phyloP scores from a whole-genome alignment of 2,797 vertebrate genomes.

The Mormyrus hasselquistii region DNA sequence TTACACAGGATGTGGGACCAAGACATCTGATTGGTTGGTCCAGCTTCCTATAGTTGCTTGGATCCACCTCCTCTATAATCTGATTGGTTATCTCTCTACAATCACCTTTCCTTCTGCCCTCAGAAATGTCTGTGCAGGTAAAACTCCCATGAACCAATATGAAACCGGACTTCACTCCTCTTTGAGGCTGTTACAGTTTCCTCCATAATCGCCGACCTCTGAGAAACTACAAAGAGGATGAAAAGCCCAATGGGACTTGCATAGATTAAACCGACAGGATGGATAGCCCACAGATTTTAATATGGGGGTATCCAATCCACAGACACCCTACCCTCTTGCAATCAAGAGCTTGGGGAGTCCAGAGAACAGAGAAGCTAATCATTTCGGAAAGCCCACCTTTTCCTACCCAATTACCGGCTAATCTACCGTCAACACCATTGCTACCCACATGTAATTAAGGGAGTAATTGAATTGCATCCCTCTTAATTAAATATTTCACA shows the following conservation, averaged over 20 bases:
- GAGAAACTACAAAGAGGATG: not conserved
- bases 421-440: constrained; percentile 62
- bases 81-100: not conserved
- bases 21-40: not conserved
- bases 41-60: not conserved
- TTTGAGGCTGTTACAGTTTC: not conserved
- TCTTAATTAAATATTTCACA: constrained; percentile 74
- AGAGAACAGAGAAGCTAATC: constrained; percentile 57
- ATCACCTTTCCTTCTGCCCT: not conserved
- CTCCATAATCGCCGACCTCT: not conserved
- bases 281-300: not conserved
- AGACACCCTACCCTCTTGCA: not conserved
- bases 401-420: constrained; percentile 62
- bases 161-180: not conserved
- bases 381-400: constrained; percentile 68
- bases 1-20: not conserved
- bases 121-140: not conserved
- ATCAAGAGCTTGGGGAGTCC: constrained; percentile 36
- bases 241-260: not conserved
- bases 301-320: not conserved
- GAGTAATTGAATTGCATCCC: constrained; percentile 71
- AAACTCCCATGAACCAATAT: not conserved
- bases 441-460: constrained; percentile 63
- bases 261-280: not conserved
- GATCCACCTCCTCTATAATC: not conserved